Evolutionary conservation across 2,113 vertebrate genomes (phyloP), one percentile per base, ranked within the genome.

Genomic region (Toxostoma redivivum): DNA sequence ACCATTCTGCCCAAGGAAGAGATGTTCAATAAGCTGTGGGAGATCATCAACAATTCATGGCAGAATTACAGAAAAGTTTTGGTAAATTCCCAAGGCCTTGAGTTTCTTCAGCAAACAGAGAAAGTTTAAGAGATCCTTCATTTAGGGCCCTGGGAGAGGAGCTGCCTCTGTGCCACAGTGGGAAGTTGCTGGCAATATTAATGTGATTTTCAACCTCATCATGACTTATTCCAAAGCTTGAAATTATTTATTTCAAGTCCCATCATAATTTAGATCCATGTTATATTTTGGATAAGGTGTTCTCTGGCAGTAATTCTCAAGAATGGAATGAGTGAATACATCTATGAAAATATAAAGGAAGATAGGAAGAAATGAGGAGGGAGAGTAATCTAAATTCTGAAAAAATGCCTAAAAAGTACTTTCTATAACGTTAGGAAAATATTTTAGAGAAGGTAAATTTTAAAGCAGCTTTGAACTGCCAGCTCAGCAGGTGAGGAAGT

Each of bases 41-140:
- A 99, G 81, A 97, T 99, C 79, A 98, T 99, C 62, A 98, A 98
- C 95, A 98, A 98, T 65, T 98, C 98, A 0, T 99, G 99, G 98
- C 99, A 99, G 93, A 99, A 99, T 88, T 99, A 99, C 84, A 98
- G 98, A 92, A 99, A 99, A 97, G 97, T 99, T 78, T 79, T 98
- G 99, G 99, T 99, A 98, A 79, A 83, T 66, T 37, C 62, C 44
- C 70, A 64, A 80, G 28, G 69, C 56, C 33, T 17, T 35, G 11
- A 27, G 10, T 70, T 92, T 56, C 25, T 54, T 78, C 23, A 78
- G 37, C 48, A 74, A 64, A 64, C 1, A 44, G 15, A 51, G 60
- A 44, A 25, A 25, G 18, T 56, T 57, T 20, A 54, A 66, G 69
- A 47, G 42, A 47, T 64, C 31, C 12, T 60, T 54, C 20, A 7